A percentile compares a stretch with the other conserved stretches of the same genome.
phyloP scores from a whole-genome alignment of 1,140 invertebrate species.

The Drosophila nigrodunni region DNA sequence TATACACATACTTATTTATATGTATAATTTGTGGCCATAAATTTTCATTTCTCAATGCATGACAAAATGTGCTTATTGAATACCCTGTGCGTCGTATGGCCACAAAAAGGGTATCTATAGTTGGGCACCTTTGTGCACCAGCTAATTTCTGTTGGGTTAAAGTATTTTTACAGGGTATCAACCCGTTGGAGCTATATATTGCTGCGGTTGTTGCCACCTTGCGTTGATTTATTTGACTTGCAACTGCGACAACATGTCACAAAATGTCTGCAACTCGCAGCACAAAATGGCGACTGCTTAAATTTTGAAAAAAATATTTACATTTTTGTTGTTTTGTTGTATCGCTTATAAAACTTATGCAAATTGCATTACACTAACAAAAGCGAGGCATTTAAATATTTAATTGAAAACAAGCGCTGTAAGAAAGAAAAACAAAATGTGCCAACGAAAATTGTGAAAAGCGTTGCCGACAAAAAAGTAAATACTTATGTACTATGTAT shows the following conservation, averaged over 20 bases:
- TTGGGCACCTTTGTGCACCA: background rate
- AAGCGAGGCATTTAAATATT: slow-evolving; percentile 67
- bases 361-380: slow-evolving; percentile 63
- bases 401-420: slow-evolving; percentile 68
- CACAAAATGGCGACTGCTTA: slow-evolving; percentile 41
- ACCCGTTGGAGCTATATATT: background rate
- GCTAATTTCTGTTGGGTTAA: background rate
- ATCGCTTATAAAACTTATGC: slow-evolving; percentile 59
- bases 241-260: slow-evolving; percentile 11
- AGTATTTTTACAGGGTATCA: slow-evolving; percentile 10
- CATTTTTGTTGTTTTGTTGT: slow-evolving; percentile 31
- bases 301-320: background rate
- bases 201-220: slow-evolving; percentile 32
- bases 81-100: background rate
- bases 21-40: slow-evolving; percentile 44
- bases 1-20: background rate
- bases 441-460: slow-evolving; percentile 49
- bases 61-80: slow-evolving; percentile 68
- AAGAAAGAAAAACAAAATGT: slow-evolving; percentile 28
- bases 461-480: slow-evolving; percentile 38
- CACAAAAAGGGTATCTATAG: background rate
- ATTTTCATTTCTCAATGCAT: slow-evolving; percentile 72
- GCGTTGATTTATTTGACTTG: slow-evolving; percentile 42
- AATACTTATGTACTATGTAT: slow-evolving; percentile 38
- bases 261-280: slow-evolving; percentile 35